Evolutionary conservation across 2,888 invertebrate genomes (phyloP).

Genomic region (Operophtera brumata): DNA sequence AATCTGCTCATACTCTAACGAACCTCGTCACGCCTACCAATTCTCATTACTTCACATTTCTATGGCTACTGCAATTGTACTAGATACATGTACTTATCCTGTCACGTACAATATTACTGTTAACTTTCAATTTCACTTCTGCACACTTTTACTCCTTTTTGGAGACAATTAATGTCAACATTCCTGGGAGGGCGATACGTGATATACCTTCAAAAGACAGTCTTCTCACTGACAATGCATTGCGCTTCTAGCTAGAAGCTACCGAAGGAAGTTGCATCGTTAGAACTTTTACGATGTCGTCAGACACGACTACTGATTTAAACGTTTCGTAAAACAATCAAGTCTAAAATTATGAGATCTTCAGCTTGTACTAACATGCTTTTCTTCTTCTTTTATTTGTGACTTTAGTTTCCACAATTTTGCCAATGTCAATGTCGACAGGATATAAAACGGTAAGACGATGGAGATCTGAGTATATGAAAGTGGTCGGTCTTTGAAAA

Average conservation of each 20-base stretch:
- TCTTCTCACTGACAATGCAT: conserved; percentile 35
- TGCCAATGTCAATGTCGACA: no score
- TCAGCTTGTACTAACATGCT: conserved; percentile 13
- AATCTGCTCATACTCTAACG: no score
- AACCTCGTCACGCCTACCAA: no score
- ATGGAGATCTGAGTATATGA: no score
- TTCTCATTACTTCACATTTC: no score
- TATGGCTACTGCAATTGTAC: conserved; percentile 25
- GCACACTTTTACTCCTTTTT: conserved; percentile 43
- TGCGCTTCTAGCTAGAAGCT: conserved; percentile 17
- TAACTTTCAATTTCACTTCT: conserved; percentile 44
- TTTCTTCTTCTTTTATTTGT: conserved; percentile 6
- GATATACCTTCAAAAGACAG: conserved; percentile 58
- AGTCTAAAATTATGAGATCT: conserved; percentile 27
- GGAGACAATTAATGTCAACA: conserved; percentile 34
- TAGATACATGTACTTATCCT: conserved; percentile 39
- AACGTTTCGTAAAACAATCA: conserved; percentile 40
- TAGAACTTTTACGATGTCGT: conserved; percentile 44
- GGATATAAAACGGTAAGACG: no score
- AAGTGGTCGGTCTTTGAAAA: no score
- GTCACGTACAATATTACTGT: conserved; percentile 40
- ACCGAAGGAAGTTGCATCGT: conserved; percentile 47
- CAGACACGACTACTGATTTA: conserved; percentile 48
- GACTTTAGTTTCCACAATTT: no score
- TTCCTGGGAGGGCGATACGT: conserved; percentile 44